These are phyloP conservation scores for Trachemys scripta DNA, from an alignment of 2,113 vertebrate genomes.

Conservation along the genomic window DNA sequence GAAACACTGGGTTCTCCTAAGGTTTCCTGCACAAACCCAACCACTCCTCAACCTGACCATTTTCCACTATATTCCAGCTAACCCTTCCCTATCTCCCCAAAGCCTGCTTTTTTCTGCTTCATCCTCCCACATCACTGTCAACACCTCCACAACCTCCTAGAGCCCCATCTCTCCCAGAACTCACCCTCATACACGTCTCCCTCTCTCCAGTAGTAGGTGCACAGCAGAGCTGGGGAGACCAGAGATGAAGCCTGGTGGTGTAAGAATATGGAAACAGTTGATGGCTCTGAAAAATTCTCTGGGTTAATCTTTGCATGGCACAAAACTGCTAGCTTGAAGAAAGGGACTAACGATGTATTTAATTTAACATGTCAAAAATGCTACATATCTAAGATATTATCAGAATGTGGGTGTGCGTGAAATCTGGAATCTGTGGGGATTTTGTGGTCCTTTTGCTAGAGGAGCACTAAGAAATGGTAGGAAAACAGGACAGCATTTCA, in stretches of 20 bases:
- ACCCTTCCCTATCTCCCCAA: not conserved
- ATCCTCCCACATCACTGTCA: not conserved
- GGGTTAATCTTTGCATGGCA: not conserved
- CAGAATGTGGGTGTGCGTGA: not conserved
- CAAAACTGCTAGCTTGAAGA: not conserved
- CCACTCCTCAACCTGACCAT: not conserved
- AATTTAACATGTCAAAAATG: not conserved
- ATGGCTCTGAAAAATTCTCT: not conserved
- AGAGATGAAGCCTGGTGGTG: not conserved
- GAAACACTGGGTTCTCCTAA: not conserved
- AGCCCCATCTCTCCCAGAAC: not conserved
- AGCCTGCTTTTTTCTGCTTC: not conserved
- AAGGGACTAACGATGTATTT: slow-evolving; percentile 18
- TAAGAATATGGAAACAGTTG: slow-evolving; percentile 32
- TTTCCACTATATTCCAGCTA: not conserved
- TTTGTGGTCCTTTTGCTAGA: not conserved
- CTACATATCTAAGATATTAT: not conserved
- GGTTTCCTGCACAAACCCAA: not conserved
- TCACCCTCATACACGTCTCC: not conserved
- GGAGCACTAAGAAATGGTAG: not conserved
- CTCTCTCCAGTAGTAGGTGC: not conserved
- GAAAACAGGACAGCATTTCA: not conserved
- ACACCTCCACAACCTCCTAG: not conserved
- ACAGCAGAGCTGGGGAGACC: not conserved
- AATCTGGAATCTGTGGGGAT: not conserved